Conservation (phyloP, 2,888 invertebrate genomes). For the Pycnomerus fuliginosus region DNA sequence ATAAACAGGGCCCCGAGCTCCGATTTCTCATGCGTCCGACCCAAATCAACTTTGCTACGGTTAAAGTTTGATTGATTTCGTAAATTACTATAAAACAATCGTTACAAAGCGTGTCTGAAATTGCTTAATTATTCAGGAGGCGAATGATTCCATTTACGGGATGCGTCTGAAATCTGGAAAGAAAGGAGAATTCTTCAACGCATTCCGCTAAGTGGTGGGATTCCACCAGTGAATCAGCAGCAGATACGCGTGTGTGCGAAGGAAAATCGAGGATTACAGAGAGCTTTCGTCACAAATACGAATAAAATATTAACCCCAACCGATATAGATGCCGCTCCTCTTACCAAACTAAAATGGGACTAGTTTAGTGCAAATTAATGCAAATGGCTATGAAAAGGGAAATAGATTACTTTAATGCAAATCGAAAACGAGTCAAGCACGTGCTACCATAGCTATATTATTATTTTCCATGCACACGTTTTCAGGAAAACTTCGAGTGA, state of each 20-base stretch:
- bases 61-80: too few species aligned
- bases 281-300: constrained; percentile 13
- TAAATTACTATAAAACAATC: too few species aligned
- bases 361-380: constrained; percentile 16
- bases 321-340: constrained; percentile 2
- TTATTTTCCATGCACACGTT: constrained; percentile 11
- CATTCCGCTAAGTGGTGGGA: constrained; percentile 18
- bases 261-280: constrained; percentile 11
- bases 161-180: too few species aligned
- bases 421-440: constrained; percentile 18
- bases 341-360: constrained; percentile 10
- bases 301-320: constrained; percentile 18
- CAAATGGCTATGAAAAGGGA: constrained; percentile 17
- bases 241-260: constrained; percentile 17
- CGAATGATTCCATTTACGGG: too few species aligned
- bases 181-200: constrained; percentile 19
- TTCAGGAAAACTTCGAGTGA: too few species aligned
- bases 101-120: too few species aligned
- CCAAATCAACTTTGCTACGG: too few species aligned
- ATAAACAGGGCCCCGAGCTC: too few species aligned
- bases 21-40: too few species aligned
- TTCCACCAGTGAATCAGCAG: constrained; percentile 17
- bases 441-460: constrained; percentile 14
- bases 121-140: too few species aligned
- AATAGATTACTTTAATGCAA: constrained; percentile 21